Conservation (phyloP, 2,888 invertebrate species). For the Baccha elongata region DNA sequence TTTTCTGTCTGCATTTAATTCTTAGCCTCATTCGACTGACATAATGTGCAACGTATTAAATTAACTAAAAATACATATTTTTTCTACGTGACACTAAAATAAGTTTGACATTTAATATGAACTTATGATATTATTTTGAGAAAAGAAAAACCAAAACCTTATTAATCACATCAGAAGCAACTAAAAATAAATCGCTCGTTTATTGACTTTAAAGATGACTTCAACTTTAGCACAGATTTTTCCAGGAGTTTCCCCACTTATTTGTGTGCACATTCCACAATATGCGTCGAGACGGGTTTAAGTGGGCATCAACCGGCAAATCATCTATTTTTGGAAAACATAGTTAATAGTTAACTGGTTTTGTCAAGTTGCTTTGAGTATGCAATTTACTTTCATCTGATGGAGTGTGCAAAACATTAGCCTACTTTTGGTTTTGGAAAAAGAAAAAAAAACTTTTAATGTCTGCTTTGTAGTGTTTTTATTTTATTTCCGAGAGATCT, state of each 20-base stretch:
- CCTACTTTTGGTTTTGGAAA: conserved; percentile 57
- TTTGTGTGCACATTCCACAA: conserved; percentile 28
- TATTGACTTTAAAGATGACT: background rate
- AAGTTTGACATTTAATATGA: background rate
- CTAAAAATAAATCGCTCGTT: background rate
- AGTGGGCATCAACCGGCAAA: conserved; percentile 38
- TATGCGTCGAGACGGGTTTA: conserved; percentile 42
- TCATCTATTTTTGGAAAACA: conserved; percentile 54
- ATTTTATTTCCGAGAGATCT: conserved; percentile 15
- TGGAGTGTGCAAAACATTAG: conserved; percentile 51
- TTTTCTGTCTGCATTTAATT: background rate
- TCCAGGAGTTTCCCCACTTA: conserved; percentile 24
- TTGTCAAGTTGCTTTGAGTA: conserved; percentile 28
- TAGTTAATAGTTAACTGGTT: conserved; percentile 45
- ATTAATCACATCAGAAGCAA: background rate
- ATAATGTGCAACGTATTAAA: background rate
- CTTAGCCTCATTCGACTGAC: background rate
- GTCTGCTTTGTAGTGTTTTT: conserved; percentile 15
- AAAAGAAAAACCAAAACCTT: too few species aligned
- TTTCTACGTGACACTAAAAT: too few species aligned
- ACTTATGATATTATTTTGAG: too few species aligned
- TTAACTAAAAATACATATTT: background rate
- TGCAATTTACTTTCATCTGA: conserved; percentile 58
- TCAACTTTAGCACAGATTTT: conserved; percentile 14
- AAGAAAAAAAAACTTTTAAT: conserved; percentile 32